These are phyloP conservation scores for Patagioenas fasciata DNA, from an alignment of 2,113 vertebrate species.

Conservation along the genomic window DNA sequence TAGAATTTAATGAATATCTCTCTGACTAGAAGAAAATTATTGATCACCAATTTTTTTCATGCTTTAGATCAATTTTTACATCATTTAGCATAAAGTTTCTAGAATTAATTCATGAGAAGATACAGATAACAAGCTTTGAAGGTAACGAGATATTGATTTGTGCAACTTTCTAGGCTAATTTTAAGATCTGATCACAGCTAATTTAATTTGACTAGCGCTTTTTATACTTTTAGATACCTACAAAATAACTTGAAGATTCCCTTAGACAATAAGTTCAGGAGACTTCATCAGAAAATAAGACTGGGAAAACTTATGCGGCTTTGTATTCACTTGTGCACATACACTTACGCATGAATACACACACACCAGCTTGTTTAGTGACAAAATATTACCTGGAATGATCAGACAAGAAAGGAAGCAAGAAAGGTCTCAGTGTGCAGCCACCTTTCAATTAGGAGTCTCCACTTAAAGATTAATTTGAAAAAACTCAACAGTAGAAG, in stretches of 20 bases:
- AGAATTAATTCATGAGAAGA: slow-evolving; percentile 62
- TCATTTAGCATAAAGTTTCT: slow-evolving; percentile 69
- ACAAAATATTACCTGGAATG: not conserved
- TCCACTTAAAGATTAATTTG: not conserved
- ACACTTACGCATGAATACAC: not conserved
- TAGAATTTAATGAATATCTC: slow-evolving; percentile 73
- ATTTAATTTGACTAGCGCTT: slow-evolving; percentile 68
- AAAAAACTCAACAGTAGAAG: not conserved
- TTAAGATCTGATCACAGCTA: slow-evolving; percentile 62
- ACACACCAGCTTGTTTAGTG: not conserved
- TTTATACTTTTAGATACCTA: slow-evolving; percentile 21
- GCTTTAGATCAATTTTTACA: slow-evolving; percentile 69
- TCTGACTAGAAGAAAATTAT: slow-evolving; percentile 70
- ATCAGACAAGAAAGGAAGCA: not conserved
- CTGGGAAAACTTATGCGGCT: not conserved
- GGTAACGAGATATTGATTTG: slow-evolving; percentile 72
- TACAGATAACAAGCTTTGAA: slow-evolving; percentile 69
- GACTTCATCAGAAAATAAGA: not conserved
- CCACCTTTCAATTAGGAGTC: not conserved
- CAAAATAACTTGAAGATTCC: slow-evolving; percentile 13
- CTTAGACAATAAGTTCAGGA: slow-evolving; percentile 1
- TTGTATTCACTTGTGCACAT: not conserved
- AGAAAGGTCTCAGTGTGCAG: not conserved
- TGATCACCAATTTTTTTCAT: slow-evolving; percentile 68
- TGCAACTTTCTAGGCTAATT: slow-evolving; percentile 66